Percentiles rank a stretch among this genome's conserved stretches.
Evolutionary conservation across 2,888 invertebrate species (phyloP).

Genomic region (Volucella zonaria): DNA sequence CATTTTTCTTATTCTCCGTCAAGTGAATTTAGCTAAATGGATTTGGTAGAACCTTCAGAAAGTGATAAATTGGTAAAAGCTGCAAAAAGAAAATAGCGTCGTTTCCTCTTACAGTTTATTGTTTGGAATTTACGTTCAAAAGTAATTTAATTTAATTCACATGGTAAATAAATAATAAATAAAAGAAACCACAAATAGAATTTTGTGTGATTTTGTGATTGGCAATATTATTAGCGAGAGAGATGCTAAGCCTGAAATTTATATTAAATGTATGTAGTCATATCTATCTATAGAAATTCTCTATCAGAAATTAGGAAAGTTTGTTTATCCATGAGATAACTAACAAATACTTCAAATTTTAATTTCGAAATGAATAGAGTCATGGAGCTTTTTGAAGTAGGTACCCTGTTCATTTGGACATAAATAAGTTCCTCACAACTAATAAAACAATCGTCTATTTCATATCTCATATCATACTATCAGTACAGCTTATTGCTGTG

Average conservation of each 20-base stretch:
- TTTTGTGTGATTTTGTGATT: conserved; percentile 23
- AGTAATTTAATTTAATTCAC: conserved; percentile 23
- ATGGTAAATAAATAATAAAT: background rate
- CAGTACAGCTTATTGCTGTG: conserved; percentile 8
- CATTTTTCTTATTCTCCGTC: no score
- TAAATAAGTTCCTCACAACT: background rate
- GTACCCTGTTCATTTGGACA: no score
- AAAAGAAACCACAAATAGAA: conserved; percentile 1
- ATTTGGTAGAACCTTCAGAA: conserved; percentile 34
- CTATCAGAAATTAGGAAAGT: no score
- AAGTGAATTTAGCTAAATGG: conserved; percentile 48
- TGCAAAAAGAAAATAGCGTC: background rate
- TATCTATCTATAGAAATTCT: no score
- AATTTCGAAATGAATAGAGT: no score
- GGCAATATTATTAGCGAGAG: conserved; percentile 26
- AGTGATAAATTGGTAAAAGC: conserved; percentile 42
- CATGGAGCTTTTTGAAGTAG: no score
- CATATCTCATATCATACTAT: background rate
- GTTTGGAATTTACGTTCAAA: background rate
- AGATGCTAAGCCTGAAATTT: background rate
- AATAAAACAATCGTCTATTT: conserved; percentile 1
- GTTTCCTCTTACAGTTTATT: background rate
- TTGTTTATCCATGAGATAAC: no score
- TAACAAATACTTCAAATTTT: no score
- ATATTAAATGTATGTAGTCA: no score